A percentile compares a stretch with the other conserved stretches of the same genome.
These are phyloP conservation scores for Myiozetetes cayanensis DNA, from an alignment of 2,113 vertebrate species.

Conservation along the genomic window DNA sequence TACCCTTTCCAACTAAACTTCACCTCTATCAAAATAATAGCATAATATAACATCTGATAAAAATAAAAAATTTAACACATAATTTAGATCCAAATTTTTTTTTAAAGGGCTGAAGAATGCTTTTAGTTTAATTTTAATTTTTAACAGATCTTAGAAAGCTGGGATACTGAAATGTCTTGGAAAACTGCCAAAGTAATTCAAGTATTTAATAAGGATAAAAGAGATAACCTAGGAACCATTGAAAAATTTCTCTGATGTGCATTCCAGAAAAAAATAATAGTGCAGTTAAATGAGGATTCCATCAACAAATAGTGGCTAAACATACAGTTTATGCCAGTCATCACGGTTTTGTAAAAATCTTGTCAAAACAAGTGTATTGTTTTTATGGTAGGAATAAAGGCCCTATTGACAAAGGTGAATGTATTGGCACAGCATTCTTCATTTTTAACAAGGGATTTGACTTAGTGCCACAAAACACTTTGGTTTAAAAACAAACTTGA, in stretches of 20 bases:
- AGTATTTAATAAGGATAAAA: background rate
- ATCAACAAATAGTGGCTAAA: background rate
- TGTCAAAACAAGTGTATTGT: background rate
- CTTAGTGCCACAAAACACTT: background rate
- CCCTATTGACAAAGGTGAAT: background rate
- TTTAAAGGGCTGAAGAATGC: background rate
- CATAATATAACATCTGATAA: background rate
- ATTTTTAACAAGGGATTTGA: background rate
- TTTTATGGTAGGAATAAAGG: background rate
- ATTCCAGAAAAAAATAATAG: background rate
- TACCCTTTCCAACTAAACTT: background rate
- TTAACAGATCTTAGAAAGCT: background rate
- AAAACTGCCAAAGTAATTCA: background rate
- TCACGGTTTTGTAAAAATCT: background rate
- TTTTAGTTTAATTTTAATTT: background rate
- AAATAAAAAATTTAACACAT: background rate
- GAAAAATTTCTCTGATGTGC: background rate
- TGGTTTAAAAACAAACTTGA: background rate
- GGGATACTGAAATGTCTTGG: background rate
- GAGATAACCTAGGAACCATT: background rate
- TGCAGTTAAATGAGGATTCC: background rate
- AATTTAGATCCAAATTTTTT: background rate
- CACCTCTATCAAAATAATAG: background rate
- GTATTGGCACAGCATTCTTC: background rate
- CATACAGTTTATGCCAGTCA: background rate